Base-by-base conservation (phyloP, 2,797 vertebrate species). In the Coregonus suidteri region DNA sequence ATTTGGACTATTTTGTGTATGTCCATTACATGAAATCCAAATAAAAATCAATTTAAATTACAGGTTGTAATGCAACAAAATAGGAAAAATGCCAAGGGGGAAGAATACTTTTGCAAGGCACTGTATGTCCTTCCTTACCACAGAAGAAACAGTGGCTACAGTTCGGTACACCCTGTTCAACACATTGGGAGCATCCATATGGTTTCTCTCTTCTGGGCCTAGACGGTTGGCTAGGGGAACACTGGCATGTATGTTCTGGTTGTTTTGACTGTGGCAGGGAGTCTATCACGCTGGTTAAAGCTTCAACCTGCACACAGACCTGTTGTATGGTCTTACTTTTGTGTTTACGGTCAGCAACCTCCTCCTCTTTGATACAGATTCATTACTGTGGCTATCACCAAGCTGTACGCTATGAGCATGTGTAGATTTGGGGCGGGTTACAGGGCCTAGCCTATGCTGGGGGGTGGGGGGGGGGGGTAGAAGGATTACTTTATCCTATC, bases 331-430 rank as follows among this genome's bases (percentile, higher is more conserved):
- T 15, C 9, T 52, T 15, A 13, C 11, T 52, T 52, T 52, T 9
- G 13, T 11, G 11, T 52, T 52, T 52, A 11, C 14, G 13, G 9
- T 52, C 51, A 52, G 14, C 51, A 52, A 15, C 14, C 51, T 15
- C 13, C 14, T 52, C 4, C 52, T 16, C 4, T 53, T 13, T 13
- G 52, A 41, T 41, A 9, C 1, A 7, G 37, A 6, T 6, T 41
- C 4, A 0, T 41, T 86, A 56, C 64, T 79, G 65, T 0, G n/a
- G 34, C 68, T 78, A 80, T 1, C 78, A 41, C 71, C 1, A 84
- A 76, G 1, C 82, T 84, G 37, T 41, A 41, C 15, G 85, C 78
- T 20, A 85, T 85, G 37, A 77, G 84, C 4, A 31, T 18, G 37
- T 37, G 37, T 41, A 41, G 37, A 1, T 41, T 41, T 41, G 37